Evolutionary conservation across 2,113 vertebrate genomes (phyloP), one percentile per base, ranked within the genome.

Genomic region (Pampusana beccarii): DNA sequence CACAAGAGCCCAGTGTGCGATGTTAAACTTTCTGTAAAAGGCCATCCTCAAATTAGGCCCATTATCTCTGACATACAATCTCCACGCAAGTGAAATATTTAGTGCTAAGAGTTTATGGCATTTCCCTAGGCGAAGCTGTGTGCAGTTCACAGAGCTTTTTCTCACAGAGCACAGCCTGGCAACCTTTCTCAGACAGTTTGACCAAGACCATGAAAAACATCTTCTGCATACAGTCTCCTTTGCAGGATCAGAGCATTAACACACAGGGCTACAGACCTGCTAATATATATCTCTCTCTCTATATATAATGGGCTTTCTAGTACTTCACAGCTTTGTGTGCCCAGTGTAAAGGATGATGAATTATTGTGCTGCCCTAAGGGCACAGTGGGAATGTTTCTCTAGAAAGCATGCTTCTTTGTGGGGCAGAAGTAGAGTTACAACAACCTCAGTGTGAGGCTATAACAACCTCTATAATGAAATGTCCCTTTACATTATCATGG

Each of bases 11-110:
- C 82, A 53, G 34, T 25, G 34, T 57, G 67, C n/a, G 70, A 69
- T 88, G 96, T 93, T 95, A 94, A 94, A 94, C 88, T 94, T 93
- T 96, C 90, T 80, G 82, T 71, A 92, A 97, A 97, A 97, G 93
- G 95, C 93, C 96, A 95, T 86, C 72, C 57, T 96, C 88, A 88
- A 74, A 88, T 81, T 86, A 91, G 14, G 19, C 44, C 93, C 69
- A 94, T 96, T 96, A 96, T 92, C 72, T 88, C 75, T 92, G 95
- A 92, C 90, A 88, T 25, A 81, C 86, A 92, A 67, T 86, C 85
- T 89, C 60, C 73, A 86, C 88, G 90, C 75, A 77, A 92, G 74
- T 95, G 92, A 96, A 96, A 91, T 96, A 95, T 96, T 94, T 94
- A 78, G 81, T 93, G 56, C 88, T 92, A 67, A 80, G 64, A 11